Percentiles rank a stretch among this genome's conserved stretches.
phyloP scores from a whole-genome alignment of 1,140 invertebrate genomes.

The Rhopalosiphum maidis region DNA sequence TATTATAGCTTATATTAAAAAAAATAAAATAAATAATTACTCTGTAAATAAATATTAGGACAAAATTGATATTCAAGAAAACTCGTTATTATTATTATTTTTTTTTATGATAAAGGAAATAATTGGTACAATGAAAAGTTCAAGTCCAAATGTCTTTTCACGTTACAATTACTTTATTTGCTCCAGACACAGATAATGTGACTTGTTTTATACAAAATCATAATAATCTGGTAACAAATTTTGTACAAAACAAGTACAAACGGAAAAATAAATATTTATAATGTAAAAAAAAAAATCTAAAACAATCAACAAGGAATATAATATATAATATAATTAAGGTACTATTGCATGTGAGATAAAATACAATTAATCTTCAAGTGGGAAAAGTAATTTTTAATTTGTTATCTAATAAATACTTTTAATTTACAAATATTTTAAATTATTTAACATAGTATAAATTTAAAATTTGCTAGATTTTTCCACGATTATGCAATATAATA shows the following conservation, averaged over 20 bases:
- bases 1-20: neutral
- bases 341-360: slow-evolving; percentile 52
- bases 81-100: neutral
- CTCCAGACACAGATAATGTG: slow-evolving; percentile 54
- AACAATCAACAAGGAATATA: slow-evolving; percentile 57
- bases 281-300: slow-evolving; percentile 57
- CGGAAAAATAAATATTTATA: slow-evolving; percentile 56
- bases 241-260: slow-evolving; percentile 57
- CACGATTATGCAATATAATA: slow-evolving; percentile 50
- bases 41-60: slow-evolving; percentile 7
- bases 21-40: slow-evolving; percentile 14
- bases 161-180: slow-evolving; percentile 56
- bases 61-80: neutral
- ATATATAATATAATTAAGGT: slow-evolving; percentile 51
- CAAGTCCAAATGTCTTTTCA: slow-evolving; percentile 32
- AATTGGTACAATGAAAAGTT: slow-evolving; percentile 33
- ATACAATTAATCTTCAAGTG: slow-evolving; percentile 51
- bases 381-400: slow-evolving; percentile 51
- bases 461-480: slow-evolving; percentile 55
- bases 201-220: slow-evolving; percentile 58
- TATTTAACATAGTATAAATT: slow-evolving; percentile 53
- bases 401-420: slow-evolving; percentile 54
- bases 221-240: slow-evolving; percentile 57
- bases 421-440: slow-evolving; percentile 48
- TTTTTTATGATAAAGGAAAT: slow-evolving; percentile 13